Evolutionary conservation across 2,888 invertebrate genomes (phyloP).

Genomic region (Cheiracanthium punctorium): DNA sequence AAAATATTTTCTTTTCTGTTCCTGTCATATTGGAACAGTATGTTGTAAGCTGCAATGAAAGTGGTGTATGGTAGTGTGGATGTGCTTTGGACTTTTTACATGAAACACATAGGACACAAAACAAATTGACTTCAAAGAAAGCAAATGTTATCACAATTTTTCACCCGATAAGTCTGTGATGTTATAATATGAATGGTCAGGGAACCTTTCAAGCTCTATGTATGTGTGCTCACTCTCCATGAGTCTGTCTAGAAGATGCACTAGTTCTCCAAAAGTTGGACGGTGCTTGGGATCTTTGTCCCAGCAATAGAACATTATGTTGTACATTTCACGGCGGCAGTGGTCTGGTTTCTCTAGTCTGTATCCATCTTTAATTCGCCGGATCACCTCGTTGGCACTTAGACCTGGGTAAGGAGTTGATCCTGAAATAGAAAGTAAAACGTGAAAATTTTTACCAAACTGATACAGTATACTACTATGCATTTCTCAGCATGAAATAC

Average conservation of each 20-base stretch:
- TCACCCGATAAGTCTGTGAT: conserved; percentile 72
- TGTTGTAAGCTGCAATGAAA: too few species aligned
- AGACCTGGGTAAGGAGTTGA: conserved; percentile 96
- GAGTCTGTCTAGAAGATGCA: conserved; percentile 86
- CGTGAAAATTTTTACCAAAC: background rate
- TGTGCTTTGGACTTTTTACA: too few species aligned
- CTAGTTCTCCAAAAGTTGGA: conserved; percentile 89
- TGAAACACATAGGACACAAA: background rate
- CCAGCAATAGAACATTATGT: conserved; percentile 98
- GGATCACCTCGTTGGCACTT: conserved; percentile 92
- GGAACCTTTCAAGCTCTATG: conserved; percentile 92
- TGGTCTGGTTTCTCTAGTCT: conserved; percentile 95
- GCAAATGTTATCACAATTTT: conserved; percentile 70
- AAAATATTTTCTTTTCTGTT: too few species aligned
- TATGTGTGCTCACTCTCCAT: conserved; percentile 94
- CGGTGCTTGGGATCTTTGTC: conserved; percentile 88
- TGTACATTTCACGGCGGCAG: conserved; percentile 90
- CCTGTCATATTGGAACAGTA: too few species aligned
- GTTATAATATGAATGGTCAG: conserved; percentile 88
- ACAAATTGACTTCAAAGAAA: background rate
- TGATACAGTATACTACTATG: too few species aligned
- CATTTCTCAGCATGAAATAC: too few species aligned
- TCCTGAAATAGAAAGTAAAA: conserved; percentile 78
- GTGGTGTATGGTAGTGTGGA: too few species aligned
- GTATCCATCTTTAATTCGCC: conserved; percentile 90